Base-by-base conservation (phyloP, 2,888 invertebrate species). In the Priocnemis perturbator region DNA sequence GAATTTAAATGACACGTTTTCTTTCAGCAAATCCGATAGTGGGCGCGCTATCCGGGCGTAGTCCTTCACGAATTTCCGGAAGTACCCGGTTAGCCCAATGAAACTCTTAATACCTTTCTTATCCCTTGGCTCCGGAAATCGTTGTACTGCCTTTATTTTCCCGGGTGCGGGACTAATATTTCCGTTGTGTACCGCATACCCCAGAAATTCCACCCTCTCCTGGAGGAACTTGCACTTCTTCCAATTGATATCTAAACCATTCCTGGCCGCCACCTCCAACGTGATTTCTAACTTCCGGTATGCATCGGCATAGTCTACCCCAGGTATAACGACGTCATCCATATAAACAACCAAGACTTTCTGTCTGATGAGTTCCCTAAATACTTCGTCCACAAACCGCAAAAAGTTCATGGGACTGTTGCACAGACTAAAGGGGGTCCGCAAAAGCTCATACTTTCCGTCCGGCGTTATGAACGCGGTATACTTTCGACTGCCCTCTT, bases 81-180 rank as follows among this genome's bases (percentile, higher is more conserved):
- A 67, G 47, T 65, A 65, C 2, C 26, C 26, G 26, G 26, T 26
- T 2, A 26, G 26, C 26, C 26, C 26, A 7, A 60, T 1, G 37
- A 57, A 65, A 14, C 64, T 60, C 2, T 60, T 59, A 2, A 64
- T 21, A 3, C 37, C 20, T 23, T 20, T 57, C 0, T 69, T 47
- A 3, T 63, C 76, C 56, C n/a, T 82, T 0, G 85, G 86, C 23
- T 68, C 69, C 17, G 84, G 84, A 74, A 84, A 85, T 0, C 70
- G 66, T 37, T 67, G 58, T 0, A 86, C 81, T 14, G 83, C 80
- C 20, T 76, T 30, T 0, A 78, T 74, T 64, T 88, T 88, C 9
- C 59, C 56, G 2, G 66, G 61, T 2, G 81, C 75, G 3, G 86
- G 86, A 11, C 68, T 67, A 0, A 87, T n/a, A n/a, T n/a, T n/a